Conservation (phyloP, 2,113 vertebrate genomes). For the Martes martes region DNA sequence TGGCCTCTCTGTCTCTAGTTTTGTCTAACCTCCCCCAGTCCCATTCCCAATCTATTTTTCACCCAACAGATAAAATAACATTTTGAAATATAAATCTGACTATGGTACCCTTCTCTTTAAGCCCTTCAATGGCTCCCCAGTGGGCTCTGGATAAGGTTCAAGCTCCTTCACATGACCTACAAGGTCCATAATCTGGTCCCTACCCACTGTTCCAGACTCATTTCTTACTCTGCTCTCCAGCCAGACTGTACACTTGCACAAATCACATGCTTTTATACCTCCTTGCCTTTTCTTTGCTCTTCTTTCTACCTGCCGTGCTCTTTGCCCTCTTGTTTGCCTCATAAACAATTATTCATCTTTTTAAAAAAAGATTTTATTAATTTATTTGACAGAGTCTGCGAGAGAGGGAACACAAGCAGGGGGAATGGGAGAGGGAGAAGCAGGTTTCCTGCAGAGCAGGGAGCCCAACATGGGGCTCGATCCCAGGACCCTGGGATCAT, state of each 20-base stretch:
- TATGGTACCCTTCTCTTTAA: not conserved
- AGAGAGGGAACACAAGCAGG: too few species aligned
- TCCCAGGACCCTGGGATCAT: too few species aligned
- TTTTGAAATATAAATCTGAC: slow-evolving; percentile 3
- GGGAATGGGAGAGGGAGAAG: too few species aligned
- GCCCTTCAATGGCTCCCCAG: not conserved
- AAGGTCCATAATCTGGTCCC: not conserved
- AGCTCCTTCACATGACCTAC: not conserved
- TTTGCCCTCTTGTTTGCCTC: not conserved
- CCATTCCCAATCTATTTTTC: not conserved
- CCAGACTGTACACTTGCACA: not conserved
- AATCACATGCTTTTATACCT: not conserved
- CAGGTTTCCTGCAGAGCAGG: too few species aligned
- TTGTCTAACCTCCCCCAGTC: not conserved
- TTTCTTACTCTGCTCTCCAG: not conserved
- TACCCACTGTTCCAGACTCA: not conserved
- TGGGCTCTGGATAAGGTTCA: not conserved
- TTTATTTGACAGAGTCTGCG: too few species aligned
- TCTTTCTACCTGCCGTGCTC: not conserved
- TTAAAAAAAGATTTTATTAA: not conserved
- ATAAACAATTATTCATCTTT: not conserved
- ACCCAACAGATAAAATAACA: not conserved
- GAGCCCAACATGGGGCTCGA: too few species aligned
- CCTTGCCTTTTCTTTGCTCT: not conserved
- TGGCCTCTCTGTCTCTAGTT: not conserved